Conservation (phyloP, 2,888 invertebrate species). For the Steromphala cineraria region DNA sequence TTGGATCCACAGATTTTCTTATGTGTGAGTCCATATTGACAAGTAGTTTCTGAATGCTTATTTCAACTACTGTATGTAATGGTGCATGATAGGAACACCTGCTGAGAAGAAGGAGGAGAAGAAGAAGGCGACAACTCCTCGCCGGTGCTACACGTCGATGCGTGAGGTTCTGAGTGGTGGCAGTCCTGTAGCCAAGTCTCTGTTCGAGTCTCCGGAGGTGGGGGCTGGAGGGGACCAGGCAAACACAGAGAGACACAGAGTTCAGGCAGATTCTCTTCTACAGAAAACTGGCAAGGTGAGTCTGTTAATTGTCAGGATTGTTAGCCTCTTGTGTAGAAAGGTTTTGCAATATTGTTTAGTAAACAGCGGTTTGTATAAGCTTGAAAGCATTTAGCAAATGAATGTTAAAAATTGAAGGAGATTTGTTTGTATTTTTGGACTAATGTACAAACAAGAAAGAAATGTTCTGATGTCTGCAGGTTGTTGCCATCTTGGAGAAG, state of each 20-base stretch:
- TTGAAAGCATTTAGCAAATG: too few species aligned
- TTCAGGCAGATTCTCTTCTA: constrained; percentile 65
- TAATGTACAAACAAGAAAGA: too few species aligned
- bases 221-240: constrained; percentile 30
- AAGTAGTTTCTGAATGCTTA: too few species aligned
- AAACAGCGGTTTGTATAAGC: not conserved
- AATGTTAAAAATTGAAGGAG: too few species aligned
- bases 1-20: too few species aligned
- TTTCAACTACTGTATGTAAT: not conserved
- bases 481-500: constrained; percentile 86
- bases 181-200: constrained; percentile 49
- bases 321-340: not conserved
- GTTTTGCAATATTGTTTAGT: not conserved
- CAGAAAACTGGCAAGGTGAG: constrained; percentile 75
- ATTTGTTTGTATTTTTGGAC: not conserved
- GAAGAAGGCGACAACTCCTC: constrained; percentile 5
- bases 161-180: constrained; percentile 48
- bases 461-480: constrained; percentile 73
- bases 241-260: not conserved
- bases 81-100: too few species aligned
- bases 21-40: too few species aligned
- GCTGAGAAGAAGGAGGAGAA: not conserved
- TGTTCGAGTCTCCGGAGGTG: constrained; percentile 34
- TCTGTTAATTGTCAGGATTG: not conserved
- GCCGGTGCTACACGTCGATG: constrained; percentile 47